phyloP scores from a whole-genome alignment of 2,888 invertebrate genomes.

The Osmoderma eremita region DNA sequence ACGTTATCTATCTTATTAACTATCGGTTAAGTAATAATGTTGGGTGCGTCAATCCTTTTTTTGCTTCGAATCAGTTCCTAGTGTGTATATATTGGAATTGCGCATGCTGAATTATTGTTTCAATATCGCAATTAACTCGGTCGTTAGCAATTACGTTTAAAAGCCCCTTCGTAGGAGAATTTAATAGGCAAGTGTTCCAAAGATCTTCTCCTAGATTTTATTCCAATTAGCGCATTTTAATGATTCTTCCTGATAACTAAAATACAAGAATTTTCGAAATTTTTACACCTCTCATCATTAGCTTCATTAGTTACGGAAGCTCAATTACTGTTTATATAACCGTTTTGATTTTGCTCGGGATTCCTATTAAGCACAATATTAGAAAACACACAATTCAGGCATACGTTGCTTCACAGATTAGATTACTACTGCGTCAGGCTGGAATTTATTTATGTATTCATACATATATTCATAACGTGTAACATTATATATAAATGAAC shows the following conservation, averaged over 20 bases:
- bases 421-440: too few species aligned
- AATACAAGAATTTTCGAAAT: conserved; percentile 10
- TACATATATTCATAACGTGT: too few species aligned
- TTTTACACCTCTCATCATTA: conserved; percentile 10
- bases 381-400: too few species aligned
- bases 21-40: background rate
- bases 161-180: conserved; percentile 10
- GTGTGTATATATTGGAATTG: background rate
- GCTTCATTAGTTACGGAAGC: conserved; percentile 3
- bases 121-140: conserved; percentile 17
- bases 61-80: background rate
- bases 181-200: conserved; percentile 7
- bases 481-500: too few species aligned
- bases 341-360: too few species aligned
- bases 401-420: too few species aligned
- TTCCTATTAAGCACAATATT: too few species aligned
- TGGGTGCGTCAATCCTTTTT: background rate
- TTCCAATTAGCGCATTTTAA: conserved; percentile 21
- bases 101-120: conserved; percentile 22
- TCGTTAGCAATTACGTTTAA: conserved; percentile 19
- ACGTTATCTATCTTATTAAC: too few species aligned
- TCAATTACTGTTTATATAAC: conserved; percentile 4
- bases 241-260: background rate
- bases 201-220: conserved; percentile 14
- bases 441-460: too few species aligned